Conservation (phyloP, 2,113 vertebrate species). For the Psephotus haematonotus region DNA sequence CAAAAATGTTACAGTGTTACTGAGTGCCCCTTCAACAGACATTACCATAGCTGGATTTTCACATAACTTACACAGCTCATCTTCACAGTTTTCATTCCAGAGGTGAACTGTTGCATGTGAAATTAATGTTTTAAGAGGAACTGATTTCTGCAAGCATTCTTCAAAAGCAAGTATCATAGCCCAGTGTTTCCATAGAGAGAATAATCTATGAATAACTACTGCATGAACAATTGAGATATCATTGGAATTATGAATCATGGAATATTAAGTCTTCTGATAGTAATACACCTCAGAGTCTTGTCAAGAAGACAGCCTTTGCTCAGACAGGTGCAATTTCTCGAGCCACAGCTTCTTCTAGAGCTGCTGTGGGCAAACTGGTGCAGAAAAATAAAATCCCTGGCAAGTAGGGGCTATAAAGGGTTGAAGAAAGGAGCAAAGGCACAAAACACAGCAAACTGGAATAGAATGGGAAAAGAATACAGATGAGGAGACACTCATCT, state of each 20-base stretch:
- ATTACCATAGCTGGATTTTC: not conserved
- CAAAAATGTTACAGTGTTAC: not conserved
- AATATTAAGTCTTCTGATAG: conserved; percentile 4
- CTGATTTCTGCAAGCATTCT: not conserved
- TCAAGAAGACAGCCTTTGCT: not conserved
- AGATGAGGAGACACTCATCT: not conserved
- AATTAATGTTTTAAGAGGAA: not conserved
- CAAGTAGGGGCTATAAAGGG: not conserved
- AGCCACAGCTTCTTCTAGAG: not conserved
- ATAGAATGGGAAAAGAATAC: not conserved
- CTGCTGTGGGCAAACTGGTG: not conserved
- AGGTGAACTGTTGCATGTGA: not conserved
- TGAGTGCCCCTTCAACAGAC: not conserved
- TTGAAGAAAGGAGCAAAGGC: not conserved
- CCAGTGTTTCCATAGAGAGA: not conserved
- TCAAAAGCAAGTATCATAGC: conserved; percentile 15
- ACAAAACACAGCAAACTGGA: not conserved
- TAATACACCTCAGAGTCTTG: not conserved
- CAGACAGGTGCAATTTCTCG: not conserved
- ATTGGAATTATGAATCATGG: conserved; percentile 23
- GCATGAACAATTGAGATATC: conserved; percentile 44
- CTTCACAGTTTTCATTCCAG: not conserved
- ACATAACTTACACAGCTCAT: not conserved
- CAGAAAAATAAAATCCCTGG: not conserved
- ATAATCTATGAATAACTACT: conserved; percentile 38